A percentile compares a stretch with the other conserved stretches of the same genome.
These are phyloP conservation scores for Suricata suricatta DNA, from an alignment of 2,113 vertebrate species.

Conservation along the genomic window DNA sequence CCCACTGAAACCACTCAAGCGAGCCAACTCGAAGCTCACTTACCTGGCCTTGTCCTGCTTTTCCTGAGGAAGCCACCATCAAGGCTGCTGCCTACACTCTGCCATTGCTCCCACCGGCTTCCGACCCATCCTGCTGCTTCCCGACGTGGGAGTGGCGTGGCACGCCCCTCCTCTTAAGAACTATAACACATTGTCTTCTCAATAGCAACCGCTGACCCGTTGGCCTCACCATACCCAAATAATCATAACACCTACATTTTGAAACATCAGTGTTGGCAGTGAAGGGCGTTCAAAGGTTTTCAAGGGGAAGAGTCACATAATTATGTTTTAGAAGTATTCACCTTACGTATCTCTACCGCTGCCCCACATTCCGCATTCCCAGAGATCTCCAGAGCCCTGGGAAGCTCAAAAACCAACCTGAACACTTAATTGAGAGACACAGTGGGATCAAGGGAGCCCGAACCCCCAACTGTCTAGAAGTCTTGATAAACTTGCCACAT, in stretches of 20 bases:
- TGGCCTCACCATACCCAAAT: not conserved
- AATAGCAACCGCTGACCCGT: not conserved
- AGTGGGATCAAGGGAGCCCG: not conserved
- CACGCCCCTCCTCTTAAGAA: not conserved
- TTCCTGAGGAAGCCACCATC: not conserved
- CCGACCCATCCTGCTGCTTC: rapidly evolving
- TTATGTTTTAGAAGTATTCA: not conserved
- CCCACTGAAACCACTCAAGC: rapidly evolving
- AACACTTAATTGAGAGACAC: not conserved
- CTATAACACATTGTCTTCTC: not conserved
- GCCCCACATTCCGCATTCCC: not conserved
- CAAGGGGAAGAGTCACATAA: not conserved
- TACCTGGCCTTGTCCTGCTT: not conserved
- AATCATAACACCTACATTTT: not conserved
- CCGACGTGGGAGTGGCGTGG: rapidly evolving
- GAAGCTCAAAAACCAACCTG: not conserved
- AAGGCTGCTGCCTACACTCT: rapidly evolving
- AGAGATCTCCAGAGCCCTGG: not conserved
- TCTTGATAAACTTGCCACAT: too few species aligned
- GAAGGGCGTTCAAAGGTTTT: not conserved
- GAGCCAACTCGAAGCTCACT: rapidly evolving
- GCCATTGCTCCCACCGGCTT: rapidly evolving
- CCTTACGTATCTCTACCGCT: not conserved
- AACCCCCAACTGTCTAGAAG: not conserved
- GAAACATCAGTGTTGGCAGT: not conserved